A percentile compares a stretch with the other conserved stretches of the same genome.
Evolutionary conservation across 2,888 invertebrate genomes (phyloP).

Genomic region (Watsonalla binaria): DNA sequence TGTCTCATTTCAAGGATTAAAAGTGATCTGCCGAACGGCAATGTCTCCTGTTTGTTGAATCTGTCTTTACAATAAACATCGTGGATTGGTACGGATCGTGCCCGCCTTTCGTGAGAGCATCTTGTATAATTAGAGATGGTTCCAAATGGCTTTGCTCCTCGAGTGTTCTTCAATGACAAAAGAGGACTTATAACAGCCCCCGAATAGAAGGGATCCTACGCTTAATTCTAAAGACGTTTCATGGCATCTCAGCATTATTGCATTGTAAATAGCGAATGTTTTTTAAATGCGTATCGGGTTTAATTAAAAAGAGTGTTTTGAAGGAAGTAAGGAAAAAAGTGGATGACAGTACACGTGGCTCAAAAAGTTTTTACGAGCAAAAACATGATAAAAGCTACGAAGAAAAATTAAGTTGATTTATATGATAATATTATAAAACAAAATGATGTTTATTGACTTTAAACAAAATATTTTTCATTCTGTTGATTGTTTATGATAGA

Average conservation of each 20-base stretch:
- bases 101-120: constrained; percentile 37
- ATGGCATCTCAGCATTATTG: constrained; percentile 51
- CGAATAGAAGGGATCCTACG: constrained; percentile 45
- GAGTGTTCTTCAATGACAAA: constrained; percentile 69
- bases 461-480: constrained; percentile 10
- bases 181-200: constrained; percentile 52
- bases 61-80: constrained; percentile 66
- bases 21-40: constrained; percentile 62
- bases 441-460: constrained; percentile 9
- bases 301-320: constrained; percentile 44
- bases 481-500: constrained; percentile 13
- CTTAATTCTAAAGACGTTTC: constrained; percentile 56
- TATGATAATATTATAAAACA: constrained; percentile 5
- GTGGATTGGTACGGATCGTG: constrained; percentile 48
- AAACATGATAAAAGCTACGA: constrained; percentile 15
- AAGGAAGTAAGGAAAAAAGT: constrained; percentile 30
- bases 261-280: constrained; percentile 42
- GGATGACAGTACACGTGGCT: constrained; percentile 38
- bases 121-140: constrained; percentile 66
- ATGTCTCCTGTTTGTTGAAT: constrained; percentile 65
- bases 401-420: constrained; percentile 16
- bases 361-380: constrained; percentile 13
- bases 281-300: constrained; percentile 64
- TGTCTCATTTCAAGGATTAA: constrained; percentile 73
- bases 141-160: constrained; percentile 55